Conservation (phyloP, 1,140 invertebrate species). For the Drosophila tropicalis region DNA sequence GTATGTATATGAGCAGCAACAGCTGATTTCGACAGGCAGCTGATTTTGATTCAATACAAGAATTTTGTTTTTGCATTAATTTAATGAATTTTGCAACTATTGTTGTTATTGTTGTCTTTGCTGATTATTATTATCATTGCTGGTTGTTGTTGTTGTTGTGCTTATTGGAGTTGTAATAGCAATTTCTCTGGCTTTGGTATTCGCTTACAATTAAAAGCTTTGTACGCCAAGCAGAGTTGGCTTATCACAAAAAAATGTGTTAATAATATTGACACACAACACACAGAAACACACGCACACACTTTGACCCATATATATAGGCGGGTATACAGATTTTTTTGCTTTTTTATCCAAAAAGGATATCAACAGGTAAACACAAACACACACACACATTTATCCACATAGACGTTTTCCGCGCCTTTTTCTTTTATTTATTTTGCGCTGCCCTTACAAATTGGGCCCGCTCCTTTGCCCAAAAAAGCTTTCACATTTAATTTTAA, state of each 20-base stretch:
- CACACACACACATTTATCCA: neutral
- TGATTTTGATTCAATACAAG: neutral
- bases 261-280: conserved; percentile 28
- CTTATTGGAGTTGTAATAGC: neutral
- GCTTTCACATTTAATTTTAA: neutral
- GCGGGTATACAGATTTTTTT: neutral
- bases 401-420: conserved; percentile 4
- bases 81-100: conserved; percentile 3
- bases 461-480: neutral
- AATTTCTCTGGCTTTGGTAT: conserved; percentile 38
- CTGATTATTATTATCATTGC: no score
- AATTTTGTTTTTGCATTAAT: conserved; percentile 31
- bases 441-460: neutral
- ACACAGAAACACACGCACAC: conserved; percentile 11
- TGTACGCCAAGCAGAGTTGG: conserved; percentile 36
- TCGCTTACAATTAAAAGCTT: conserved; percentile 63
- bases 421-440: conserved; percentile 8
- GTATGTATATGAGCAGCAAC: conserved; percentile 35
- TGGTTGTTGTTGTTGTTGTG: conserved; percentile 18
- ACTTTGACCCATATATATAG: neutral
- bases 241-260: conserved; percentile 55
- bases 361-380: conserved; percentile 6
- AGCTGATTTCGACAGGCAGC: conserved; percentile 58
- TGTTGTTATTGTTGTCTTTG: conserved; percentile 10
- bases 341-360: neutral